phyloP scores from a whole-genome alignment of 2,888 invertebrate genomes.

The Deilephila porcellus region DNA sequence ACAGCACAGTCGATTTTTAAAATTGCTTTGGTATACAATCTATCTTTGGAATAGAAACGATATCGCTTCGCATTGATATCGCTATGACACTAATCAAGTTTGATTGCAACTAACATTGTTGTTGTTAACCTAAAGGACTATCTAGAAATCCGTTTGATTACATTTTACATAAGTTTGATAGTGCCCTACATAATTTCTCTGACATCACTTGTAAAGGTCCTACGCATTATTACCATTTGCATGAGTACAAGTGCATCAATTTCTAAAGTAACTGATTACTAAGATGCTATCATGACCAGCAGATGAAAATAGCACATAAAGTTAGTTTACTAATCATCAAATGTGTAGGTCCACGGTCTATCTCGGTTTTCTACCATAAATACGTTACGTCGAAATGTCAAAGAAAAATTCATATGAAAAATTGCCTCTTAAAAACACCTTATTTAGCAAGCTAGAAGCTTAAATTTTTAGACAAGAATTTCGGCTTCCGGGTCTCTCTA shows the following conservation, averaged over 20 bases:
- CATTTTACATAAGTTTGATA: not conserved
- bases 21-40: no score
- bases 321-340: not conserved
- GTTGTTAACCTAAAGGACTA: not conserved
- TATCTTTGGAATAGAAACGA: no score
- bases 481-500: no score
- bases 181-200: not conserved
- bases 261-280: not conserved
- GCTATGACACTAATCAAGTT: not conserved
- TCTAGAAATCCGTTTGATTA: not conserved
- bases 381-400: no score
- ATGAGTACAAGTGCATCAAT: not conserved
- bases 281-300: not conserved
- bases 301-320: not conserved
- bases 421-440: no score
- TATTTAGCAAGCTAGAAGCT: no score
- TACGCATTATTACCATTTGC: not conserved
- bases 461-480: no score
- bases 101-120: not conserved
- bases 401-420: not conserved
- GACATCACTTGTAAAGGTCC: not conserved
- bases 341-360: not conserved
- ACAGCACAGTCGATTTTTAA: no score
- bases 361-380: not conserved
- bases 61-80: slow-evolving; percentile 1